These are phyloP conservation scores for Herpailurus yagouaroundi DNA, from an alignment of 2,113 vertebrate genomes.

Conservation along the genomic window DNA sequence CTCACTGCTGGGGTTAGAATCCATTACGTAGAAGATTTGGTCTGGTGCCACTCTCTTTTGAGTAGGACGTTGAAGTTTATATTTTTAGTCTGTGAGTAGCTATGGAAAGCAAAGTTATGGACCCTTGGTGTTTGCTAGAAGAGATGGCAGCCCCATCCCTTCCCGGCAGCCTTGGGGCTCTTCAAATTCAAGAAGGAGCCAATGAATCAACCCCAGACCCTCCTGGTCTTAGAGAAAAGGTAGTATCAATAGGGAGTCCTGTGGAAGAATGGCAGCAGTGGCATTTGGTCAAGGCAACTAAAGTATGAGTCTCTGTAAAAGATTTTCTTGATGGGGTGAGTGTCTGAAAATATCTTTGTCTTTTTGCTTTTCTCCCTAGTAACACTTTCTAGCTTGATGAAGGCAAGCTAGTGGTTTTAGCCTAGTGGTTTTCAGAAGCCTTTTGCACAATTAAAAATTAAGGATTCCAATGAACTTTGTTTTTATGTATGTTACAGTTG, in stretches of 20 bases:
- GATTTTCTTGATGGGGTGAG: neutral
- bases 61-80: neutral
- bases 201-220: neutral
- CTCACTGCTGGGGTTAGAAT: neutral
- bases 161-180: neutral
- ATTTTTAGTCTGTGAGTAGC: neutral
- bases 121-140: neutral
- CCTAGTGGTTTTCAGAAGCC: neutral
- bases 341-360: neutral
- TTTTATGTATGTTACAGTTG: neutral
- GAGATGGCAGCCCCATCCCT: neutral
- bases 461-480: neutral
- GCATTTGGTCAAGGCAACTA: neutral
- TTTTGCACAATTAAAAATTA: constrained; percentile 46
- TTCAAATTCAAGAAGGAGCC: neutral
- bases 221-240: neutral
- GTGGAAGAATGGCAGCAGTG: neutral
- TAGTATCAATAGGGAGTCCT: neutral
- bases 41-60: neutral
- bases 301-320: neutral
- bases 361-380: neutral
- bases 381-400: neutral
- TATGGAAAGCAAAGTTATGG: neutral
- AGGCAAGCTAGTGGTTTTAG: neutral
- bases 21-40: neutral